phyloP scores from a whole-genome alignment of 2,888 invertebrate species.

The Drosophila robusta region DNA sequence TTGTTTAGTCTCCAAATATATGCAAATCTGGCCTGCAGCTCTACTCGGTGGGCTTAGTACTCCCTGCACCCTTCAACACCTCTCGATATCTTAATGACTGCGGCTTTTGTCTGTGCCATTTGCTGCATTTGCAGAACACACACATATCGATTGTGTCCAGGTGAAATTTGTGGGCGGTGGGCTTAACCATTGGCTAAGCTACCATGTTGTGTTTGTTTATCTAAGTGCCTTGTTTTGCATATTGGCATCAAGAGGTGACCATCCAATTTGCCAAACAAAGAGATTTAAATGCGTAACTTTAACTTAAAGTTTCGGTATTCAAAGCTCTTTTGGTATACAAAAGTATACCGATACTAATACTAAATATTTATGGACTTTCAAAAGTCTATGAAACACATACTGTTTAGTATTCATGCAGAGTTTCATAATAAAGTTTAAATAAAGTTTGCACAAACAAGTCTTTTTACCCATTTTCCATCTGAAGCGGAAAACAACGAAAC shows the following conservation, averaged over 20 bases:
- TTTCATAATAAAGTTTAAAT: too few species aligned
- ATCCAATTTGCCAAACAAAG: conserved; percentile 51
- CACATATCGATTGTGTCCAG: conserved; percentile 41
- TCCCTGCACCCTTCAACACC: too few species aligned
- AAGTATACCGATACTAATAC: too few species aligned
- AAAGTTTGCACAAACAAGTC: too few species aligned
- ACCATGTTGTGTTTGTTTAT: conserved; percentile 53
- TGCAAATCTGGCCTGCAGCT: conserved; percentile 21
- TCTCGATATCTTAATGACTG: conserved; percentile 32
- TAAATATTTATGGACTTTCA: too few species aligned
- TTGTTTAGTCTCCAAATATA: conserved; percentile 5
- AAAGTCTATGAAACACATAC: too few species aligned
- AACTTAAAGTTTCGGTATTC: too few species aligned
- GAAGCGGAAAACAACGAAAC: too few species aligned
- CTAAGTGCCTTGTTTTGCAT: conserved; percentile 66
- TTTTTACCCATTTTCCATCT: too few species aligned
- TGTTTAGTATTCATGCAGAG: too few species aligned
- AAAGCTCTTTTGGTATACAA: too few species aligned
- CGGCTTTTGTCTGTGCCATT: conserved; percentile 31
- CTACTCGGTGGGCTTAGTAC: background rate
- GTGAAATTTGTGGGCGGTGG: conserved; percentile 16
- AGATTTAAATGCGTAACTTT: conserved; percentile 32
- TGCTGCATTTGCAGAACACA: conserved; percentile 32
- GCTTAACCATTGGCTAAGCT: conserved; percentile 23
- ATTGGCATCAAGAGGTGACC: conserved; percentile 40